phyloP scores from a whole-genome alignment of 2,888 invertebrate species.

The Anodontia alba region DNA sequence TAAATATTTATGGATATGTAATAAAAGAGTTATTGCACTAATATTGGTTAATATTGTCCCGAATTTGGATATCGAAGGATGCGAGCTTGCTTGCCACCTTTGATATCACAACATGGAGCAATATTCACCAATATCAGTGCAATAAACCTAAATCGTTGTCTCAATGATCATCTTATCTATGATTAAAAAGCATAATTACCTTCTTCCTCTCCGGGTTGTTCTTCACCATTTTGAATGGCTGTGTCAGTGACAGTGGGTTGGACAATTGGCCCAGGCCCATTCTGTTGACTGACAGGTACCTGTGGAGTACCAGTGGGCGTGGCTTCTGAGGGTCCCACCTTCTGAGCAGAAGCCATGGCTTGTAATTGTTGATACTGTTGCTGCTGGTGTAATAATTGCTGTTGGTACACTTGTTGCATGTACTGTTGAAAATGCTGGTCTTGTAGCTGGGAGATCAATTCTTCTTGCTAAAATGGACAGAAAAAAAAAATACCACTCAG shows the following conservation, averaged over 20 bases:
- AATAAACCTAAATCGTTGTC: too few relatives aligned
- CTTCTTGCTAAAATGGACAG: constrained; percentile 90
- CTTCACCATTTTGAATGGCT: constrained; percentile 50
- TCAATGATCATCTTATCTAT: too few relatives aligned
- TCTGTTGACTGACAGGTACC: constrained; percentile 34
- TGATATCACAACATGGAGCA: too few relatives aligned
- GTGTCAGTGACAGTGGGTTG: constrained; percentile 80
- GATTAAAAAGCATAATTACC: too few relatives aligned
- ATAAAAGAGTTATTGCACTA: too few relatives aligned
- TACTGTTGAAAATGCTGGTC: constrained; percentile 99
- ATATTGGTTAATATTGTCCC: too few relatives aligned
- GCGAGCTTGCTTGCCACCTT: too few relatives aligned
- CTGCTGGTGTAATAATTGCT: constrained; percentile 84
- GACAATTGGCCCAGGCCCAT: constrained; percentile 79
- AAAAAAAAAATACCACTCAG: background rate
- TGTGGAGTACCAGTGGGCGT: constrained; percentile 31
- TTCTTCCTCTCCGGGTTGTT: constrained; percentile 21
- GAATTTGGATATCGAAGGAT: too few relatives aligned
- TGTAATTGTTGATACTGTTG: constrained; percentile 86
- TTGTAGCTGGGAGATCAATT: constrained; percentile 96
- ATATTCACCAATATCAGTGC: too few relatives aligned
- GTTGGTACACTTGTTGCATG: constrained; percentile 94
- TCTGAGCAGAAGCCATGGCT: constrained; percentile 60
- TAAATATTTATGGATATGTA: too few relatives aligned
- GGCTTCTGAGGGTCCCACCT: constrained; percentile 32